Conservation (phyloP, 2,797 vertebrate genomes). For the Pempheris klunzingeri region DNA sequence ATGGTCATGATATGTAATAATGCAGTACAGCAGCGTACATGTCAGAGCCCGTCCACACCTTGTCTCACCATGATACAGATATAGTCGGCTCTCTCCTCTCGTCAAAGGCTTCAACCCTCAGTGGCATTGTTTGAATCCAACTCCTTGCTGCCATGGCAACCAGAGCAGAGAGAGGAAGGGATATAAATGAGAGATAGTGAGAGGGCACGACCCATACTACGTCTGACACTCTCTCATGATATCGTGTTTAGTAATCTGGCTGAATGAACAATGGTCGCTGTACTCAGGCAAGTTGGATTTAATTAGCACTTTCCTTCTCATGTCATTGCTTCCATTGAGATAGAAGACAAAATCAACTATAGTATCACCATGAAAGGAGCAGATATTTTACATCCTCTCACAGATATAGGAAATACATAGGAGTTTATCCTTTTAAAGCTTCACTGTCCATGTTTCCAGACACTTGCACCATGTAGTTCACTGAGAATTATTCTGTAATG, state of each 20-base stretch:
- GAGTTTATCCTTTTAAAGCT: background rate
- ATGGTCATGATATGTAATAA: background rate
- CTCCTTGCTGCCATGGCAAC: slow-evolving; percentile 82
- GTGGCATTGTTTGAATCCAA: slow-evolving; percentile 77
- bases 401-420: background rate
- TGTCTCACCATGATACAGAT: slow-evolving; percentile 42
- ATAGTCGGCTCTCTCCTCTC: slow-evolving; percentile 44
- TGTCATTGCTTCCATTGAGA: slow-evolving; percentile 19
- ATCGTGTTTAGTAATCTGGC: slow-evolving; percentile 51
- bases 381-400: background rate
- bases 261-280: slow-evolving; percentile 36
- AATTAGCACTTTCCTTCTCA: slow-evolving; percentile 14
- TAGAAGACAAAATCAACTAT: background rate
- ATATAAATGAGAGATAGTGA: slow-evolving; percentile 74
- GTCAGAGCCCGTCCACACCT: slow-evolving; percentile 50
- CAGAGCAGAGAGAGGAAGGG: slow-evolving; percentile 60
- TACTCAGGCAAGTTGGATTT: slow-evolving; percentile 4
- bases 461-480: background rate
- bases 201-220: slow-evolving; percentile 69
- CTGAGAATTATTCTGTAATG: background rate
- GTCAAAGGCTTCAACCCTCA: slow-evolving; percentile 64
- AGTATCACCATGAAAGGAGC: background rate
- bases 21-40: background rate
- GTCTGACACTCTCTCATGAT: slow-evolving; percentile 56
- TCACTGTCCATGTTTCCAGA: background rate